Evolutionary conservation across 2,113 vertebrate species (phyloP).

Genomic region (Channa argus): DNA sequence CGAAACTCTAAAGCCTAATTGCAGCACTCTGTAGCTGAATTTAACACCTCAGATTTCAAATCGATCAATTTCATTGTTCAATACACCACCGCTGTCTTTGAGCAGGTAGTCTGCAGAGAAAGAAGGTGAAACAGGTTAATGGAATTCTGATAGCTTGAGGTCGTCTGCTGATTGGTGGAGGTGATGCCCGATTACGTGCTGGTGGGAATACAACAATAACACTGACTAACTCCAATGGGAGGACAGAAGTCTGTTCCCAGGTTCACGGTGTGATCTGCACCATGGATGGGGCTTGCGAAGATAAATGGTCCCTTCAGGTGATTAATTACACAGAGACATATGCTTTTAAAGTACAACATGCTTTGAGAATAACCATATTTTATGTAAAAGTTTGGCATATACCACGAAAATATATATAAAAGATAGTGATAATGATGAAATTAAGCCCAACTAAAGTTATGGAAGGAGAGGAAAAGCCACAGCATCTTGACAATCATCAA

Average conservation of each 20-base stretch:
- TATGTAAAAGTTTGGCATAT: not conserved
- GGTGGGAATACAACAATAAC: conserved; percentile 3
- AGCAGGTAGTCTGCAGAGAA: not conserved
- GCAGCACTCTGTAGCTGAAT: too few species aligned
- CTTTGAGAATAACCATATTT: not conserved
- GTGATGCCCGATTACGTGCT: conserved; percentile 17
- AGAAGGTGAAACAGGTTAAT: not conserved
- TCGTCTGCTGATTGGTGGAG: not conserved
- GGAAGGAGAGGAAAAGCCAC: not conserved
- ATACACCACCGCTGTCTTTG: not conserved
- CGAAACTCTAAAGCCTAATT: too few species aligned
- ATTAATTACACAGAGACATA: too few species aligned
- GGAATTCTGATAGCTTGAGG: too few species aligned
- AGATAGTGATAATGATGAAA: not conserved
- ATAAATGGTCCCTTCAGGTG: not conserved
- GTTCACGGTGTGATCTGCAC: not conserved
- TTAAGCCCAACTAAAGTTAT: not conserved
- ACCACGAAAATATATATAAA: too few species aligned
- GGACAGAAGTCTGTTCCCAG: not conserved
- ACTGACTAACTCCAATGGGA: not conserved
- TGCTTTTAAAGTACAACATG: not conserved
- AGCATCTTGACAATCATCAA: too few species aligned
- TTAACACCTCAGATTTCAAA: not conserved
- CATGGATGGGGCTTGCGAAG: not conserved
- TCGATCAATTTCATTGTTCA: too few species aligned